Percentiles rank a stretch among this genome's conserved stretches.
phyloP scores from a whole-genome alignment of 2,113 vertebrate species.

The Catagonus wagneri region DNA sequence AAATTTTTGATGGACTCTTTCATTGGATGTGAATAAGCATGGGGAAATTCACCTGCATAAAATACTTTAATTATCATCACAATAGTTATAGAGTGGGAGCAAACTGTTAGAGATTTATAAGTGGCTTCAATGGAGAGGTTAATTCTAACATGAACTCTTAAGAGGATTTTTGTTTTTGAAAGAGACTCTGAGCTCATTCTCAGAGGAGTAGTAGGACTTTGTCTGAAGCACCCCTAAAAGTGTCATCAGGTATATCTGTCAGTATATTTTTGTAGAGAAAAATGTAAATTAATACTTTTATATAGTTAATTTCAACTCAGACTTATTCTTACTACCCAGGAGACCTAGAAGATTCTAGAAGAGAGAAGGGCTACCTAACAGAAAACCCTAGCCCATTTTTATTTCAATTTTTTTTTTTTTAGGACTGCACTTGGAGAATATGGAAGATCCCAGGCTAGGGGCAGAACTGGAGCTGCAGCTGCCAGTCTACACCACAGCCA shows the following conservation, averaged over 20 bases:
- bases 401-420: background rate
- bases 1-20: conserved; percentile 14
- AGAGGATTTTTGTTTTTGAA: conserved; percentile 5
- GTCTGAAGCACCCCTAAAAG: background rate
- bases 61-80: background rate
- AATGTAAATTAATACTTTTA: background rate
- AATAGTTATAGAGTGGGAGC: background rate
- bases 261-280: background rate
- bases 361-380: background rate
- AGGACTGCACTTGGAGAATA: too few relatives aligned
- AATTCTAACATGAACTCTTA: background rate
- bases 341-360: background rate
- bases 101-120: background rate
- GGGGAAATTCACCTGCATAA: background rate
- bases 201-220: background rate
- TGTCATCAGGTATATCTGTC: background rate
- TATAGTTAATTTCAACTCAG: background rate
- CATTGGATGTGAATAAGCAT: background rate
- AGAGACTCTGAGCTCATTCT: background rate
- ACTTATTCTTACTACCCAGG: background rate
- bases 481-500: too few relatives aligned
- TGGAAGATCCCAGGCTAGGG: too few relatives aligned
- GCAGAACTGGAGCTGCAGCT: too few relatives aligned
- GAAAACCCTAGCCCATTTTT: background rate
- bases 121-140: background rate